Evolutionary conservation across 2,113 vertebrate genomes (phyloP), one percentile per base, ranked within the genome.

Genomic region (Lonchura striata): DNA sequence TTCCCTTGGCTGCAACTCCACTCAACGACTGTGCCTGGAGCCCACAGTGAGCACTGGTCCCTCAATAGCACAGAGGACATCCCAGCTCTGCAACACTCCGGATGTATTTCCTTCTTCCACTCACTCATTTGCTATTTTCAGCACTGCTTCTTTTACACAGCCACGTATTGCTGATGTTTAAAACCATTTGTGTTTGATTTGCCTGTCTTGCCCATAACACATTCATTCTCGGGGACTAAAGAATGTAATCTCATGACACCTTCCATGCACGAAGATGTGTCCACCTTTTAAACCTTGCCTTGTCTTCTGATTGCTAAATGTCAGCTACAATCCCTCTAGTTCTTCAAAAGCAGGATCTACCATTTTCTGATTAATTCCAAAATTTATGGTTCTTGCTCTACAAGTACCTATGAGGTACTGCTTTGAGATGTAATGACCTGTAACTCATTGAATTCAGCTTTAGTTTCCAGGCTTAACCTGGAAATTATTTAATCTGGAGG

Each of bases 111-210:
- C 19, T 12, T 10, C 59, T 80, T 65, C 88, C 42, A 80, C 52
- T 83, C 81, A 60, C 47, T 47, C 50, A 39, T 25, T 30, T 53
- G 24, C 42, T 90, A 47, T 77, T 93, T 93, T 94, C 70, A 82
- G 54, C 50, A 47, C 12, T 57, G 25, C n/a, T 82, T 14, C 70
- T 68, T 82, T 63, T 74, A 78, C 68, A 52, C 1, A 74, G 47
- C 16, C 50, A 70, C 4, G 14, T 46, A 35, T 0, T 59, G 44
- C 54, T 74, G 44, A 27, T 46, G 33, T 64, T 86, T 79, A 37
- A 88, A 88, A 86, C 25, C 20, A 41, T 81, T 35, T 54, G 23
- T 50, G 25, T 28, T 61, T 16, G 22, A 74, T 44, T 79, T 88
- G 46, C 50, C 30, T 69, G 6, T 37, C 66, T 28, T 30, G 10